Conservation (phyloP, 2,113 vertebrate genomes). For the Perca fluviatilis region DNA sequence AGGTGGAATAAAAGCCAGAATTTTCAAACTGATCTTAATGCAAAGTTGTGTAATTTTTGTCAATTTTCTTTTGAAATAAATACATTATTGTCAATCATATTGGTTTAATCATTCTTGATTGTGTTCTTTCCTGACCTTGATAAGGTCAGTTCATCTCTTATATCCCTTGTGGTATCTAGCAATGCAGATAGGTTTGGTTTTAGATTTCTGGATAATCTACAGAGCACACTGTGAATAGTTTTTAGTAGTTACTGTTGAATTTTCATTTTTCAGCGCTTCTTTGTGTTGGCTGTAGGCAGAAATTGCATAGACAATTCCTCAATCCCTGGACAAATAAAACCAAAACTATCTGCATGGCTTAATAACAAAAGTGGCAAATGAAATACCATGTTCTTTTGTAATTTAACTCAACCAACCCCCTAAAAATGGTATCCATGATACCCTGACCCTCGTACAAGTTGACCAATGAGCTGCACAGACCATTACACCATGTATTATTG, state of each 20-base stretch:
- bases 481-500: background rate
- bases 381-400: background rate
- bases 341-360: background rate
- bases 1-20: slow-evolving; percentile 8
- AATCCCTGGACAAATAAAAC: background rate
- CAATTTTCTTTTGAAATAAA: slow-evolving; percentile 36
- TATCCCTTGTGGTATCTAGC: background rate
- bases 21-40: slow-evolving; percentile 13
- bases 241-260: background rate
- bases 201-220: background rate
- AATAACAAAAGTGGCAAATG: too few species aligned
- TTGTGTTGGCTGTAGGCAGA: background rate
- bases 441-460: background rate
- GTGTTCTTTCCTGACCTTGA: background rate
- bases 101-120: background rate
- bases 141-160: background rate
- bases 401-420: background rate
- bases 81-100: slow-evolving; percentile 1
- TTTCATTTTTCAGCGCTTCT: too few species aligned
- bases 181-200: background rate
- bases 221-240: background rate
- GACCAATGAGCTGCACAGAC: too few species aligned
- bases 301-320: background rate
- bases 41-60: slow-evolving; percentile 13
- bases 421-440: background rate